A percentile compares a stretch with the other conserved stretches of the same genome.
These are phyloP conservation scores for Cryptotermes secundus DNA, from an alignment of 1,140 invertebrate species.

Conservation along the genomic window DNA sequence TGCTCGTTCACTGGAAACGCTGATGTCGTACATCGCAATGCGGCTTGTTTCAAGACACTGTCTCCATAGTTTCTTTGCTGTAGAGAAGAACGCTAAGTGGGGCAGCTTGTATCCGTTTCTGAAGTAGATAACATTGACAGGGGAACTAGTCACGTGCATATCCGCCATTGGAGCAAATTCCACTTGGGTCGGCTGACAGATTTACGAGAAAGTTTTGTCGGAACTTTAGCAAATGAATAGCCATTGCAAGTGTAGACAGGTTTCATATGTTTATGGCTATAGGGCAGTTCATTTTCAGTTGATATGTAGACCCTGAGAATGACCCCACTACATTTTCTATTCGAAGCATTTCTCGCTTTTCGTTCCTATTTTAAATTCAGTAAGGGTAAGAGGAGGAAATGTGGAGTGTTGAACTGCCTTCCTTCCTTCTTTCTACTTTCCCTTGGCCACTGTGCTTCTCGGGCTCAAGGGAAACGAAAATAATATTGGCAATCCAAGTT, in stretches of 20 bases:
- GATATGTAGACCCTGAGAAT: not conserved
- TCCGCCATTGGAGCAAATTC: no score
- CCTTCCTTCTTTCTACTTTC: not conserved
- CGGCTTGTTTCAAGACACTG: no score
- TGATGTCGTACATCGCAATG: no score
- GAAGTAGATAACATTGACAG: no score
- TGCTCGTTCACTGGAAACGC: no score
- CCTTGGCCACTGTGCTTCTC: not conserved
- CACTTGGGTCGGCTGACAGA: no score
- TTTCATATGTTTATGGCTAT: not conserved
- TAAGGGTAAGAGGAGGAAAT: not conserved
- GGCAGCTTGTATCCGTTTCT: no score
- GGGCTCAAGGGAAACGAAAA: not conserved
- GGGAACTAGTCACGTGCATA: no score
- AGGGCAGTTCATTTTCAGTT: not conserved
- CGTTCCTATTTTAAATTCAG: not conserved
- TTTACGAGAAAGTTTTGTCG: no score
- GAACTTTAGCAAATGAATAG: no score
- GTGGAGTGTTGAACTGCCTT: not conserved
- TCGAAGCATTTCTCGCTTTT: not conserved
- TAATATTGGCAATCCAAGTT: constrained; percentile 14
- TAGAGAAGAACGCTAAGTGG: no score
- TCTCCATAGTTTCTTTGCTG: no score
- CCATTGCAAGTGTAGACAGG: not conserved
- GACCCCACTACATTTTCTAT: not conserved